Base-by-base conservation (phyloP, 2,888 invertebrate species). In the Xylophagus ater region DNA sequence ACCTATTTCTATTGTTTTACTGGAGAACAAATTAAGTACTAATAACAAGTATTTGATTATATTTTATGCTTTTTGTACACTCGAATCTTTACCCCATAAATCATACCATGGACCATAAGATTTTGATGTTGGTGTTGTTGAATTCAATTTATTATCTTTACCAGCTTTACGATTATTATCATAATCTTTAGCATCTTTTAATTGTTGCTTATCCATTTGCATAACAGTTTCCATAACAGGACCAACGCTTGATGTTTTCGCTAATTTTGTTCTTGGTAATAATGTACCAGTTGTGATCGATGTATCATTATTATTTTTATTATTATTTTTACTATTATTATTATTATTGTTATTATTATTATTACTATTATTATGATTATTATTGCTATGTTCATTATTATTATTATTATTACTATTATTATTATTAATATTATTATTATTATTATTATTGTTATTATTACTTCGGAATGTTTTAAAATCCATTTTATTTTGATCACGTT, bases 101-200 rank as follows among this genome's bases (percentile, higher is more conserved):
- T 88, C 87, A 56, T 86, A 87, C 87, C 87, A 87, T 0, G 87
- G 86, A 2, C 87, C 87, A 58, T 84, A 87, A 49, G 78, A 79
- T 54, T 82, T 83, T 40, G 73, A 55, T 42, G 37, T 55, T 56
- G 43, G 47, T 35, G 68, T 68, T 44, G 71, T 61, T 49, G 71
- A 71, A 41, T 55, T 60, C 41, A 42, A 69, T 69, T 13, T 58
- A 59, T 26, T 40, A 39, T 40, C 37, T 13, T 30, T 36, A 17
- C 38, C 21, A 36, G 29, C 33, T 31, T 35, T 37, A 28, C 38
- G 36, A 49, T 52, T 9, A 49, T 51, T 43, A 52, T 53, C 31
- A 51, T 37, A 42, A 23, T 34, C 39, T 9, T 36, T 30, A 41
- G 62, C 61, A 34, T 66, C 64, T 49, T 65, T 54, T 51, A 20